Base-by-base conservation (phyloP, 2,797 vertebrate genomes). In the Poecilia velifera region DNA sequence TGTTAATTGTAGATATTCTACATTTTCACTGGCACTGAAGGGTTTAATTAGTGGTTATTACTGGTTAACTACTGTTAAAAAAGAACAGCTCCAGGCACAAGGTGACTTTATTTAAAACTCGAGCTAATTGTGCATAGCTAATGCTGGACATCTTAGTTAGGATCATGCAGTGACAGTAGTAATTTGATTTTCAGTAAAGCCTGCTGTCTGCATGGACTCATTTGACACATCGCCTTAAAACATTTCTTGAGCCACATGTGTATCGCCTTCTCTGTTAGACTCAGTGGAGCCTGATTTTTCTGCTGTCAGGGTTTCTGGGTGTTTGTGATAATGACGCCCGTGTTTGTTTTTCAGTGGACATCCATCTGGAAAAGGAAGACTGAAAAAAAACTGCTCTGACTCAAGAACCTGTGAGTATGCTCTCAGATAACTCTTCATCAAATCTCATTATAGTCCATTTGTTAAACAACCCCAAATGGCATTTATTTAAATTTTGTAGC, bases 101-200 rank as follows among this genome's bases (percentile, higher is more conserved):
- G 31, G 76, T 74, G 51, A 51, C 89, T 83, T 92, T 87, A 94
- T 87, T 93, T 86, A 91, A 94, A 89, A 91, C 80, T 83, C 64
- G 6, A 78, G 22, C 71, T 91, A 78, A 85, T 84, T 73, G 39
- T 76, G 68, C 55, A 66, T 78, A 36, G 34, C 53, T 71, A 43
- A 78, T 68, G 43, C 73, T 72, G 83, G 78, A 87, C 80, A 77
- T 88, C 78, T 86, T 82, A 77, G 70, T 83, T 84, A 72, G 53
- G 76, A 82, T 22, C 6, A 12, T 13, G n/a, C 66, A 77, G 3
- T 84, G 78, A 53, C 84, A 73, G 51, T 53, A 82, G 25, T 89
- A 74, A 87, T 77, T 85, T 22, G 0, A 80, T 80, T 81, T 79
- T 57, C 45, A 34, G 2, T 16, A 36, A 73, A 53, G 41, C 47